A percentile compares a stretch with the other conserved stretches of the same genome.
Conservation (phyloP, 2,113 vertebrate species). For the Solea solea region DNA sequence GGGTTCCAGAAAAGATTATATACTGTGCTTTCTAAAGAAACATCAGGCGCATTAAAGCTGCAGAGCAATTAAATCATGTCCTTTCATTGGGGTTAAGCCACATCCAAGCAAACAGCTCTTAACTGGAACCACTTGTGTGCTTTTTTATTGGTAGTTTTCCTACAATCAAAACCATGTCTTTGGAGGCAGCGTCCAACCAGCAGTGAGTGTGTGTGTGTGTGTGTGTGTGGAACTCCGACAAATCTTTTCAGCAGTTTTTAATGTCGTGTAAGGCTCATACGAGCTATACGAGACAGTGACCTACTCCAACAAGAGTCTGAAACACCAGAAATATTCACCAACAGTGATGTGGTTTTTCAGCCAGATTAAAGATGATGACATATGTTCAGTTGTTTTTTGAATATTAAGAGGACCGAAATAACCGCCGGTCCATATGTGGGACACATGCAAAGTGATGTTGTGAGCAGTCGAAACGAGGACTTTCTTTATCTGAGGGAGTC, state of each 20-base stretch:
- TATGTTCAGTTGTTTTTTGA: conserved; percentile 9
- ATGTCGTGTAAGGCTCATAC: conserved; percentile 25
- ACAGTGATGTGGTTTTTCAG: conserved; percentile 11
- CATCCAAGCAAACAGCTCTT: conserved; percentile 78
- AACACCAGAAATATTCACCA: conserved; percentile 4
- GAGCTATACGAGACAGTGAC: conserved; percentile 14
- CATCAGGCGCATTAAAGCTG: conserved; percentile 80
- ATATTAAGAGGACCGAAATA: conserved; percentile 2
- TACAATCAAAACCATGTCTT: conserved; percentile 76
- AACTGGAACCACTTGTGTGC: conserved; percentile 82
- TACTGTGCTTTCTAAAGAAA: conserved; percentile 80
- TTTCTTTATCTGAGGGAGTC: not conserved
- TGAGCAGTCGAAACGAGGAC: not conserved
- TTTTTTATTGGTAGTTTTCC: conserved; percentile 80
- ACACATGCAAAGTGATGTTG: not conserved
- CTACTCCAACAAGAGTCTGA: not conserved
- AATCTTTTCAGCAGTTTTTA: conserved; percentile 57
- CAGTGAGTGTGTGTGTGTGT: not conserved
- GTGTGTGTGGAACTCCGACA: conserved; percentile 60
- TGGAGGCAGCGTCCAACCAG: conserved; percentile 61
- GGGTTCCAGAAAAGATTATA: conserved; percentile 76
- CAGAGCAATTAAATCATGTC: conserved; percentile 85
- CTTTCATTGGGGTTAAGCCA: conserved; percentile 82
- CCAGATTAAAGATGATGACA: not conserved
- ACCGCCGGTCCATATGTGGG: not conserved